These are phyloP conservation scores for Callipepla californica DNA, from an alignment of 2,113 vertebrate species.

Conservation along the genomic window DNA sequence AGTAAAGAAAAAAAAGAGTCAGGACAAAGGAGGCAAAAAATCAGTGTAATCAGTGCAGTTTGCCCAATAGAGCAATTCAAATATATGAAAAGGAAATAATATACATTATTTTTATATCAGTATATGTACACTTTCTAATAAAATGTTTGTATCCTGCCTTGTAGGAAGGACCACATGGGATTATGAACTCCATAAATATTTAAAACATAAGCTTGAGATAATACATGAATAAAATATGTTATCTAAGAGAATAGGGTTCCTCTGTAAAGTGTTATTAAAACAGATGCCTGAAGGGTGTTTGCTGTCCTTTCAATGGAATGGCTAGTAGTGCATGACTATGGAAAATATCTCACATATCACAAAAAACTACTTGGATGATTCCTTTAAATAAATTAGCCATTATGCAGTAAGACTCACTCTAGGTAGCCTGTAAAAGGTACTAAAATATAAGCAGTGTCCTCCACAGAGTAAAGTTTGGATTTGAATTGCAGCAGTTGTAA, in stretches of 20 bases:
- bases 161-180: background rate
- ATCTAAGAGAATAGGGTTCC: background rate
- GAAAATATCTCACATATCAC: background rate
- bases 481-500: background rate
- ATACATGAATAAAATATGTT: constrained; percentile 52
- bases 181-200: constrained; percentile 38
- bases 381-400: background rate
- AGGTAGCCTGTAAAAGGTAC: background rate
- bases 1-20: background rate
- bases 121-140: background rate
- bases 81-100: background rate
- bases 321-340: background rate
- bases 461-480: background rate
- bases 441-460: background rate
- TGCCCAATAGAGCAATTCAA: background rate
- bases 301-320: background rate
- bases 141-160: background rate
- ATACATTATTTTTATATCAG: background rate
- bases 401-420: background rate
- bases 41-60: background rate
- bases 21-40: background rate
- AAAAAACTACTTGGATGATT: background rate
- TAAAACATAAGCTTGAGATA: background rate
- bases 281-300: background rate
- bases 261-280: constrained; percentile 1